Conservation (phyloP, 2,888 invertebrate species). For the Cataglyphis albicans region DNA sequence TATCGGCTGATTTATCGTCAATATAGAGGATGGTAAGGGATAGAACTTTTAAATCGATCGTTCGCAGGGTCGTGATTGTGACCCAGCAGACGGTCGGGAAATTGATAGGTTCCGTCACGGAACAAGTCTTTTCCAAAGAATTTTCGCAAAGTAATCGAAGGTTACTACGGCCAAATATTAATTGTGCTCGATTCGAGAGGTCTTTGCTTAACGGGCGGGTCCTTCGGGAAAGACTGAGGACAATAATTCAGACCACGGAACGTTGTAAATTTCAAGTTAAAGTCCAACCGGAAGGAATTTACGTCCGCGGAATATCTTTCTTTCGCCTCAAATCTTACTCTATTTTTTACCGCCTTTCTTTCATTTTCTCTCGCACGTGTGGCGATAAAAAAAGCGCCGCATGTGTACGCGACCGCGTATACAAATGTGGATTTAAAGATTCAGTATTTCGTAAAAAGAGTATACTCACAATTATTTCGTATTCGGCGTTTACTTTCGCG, state of each 20-base stretch:
- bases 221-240: conserved; percentile 73
- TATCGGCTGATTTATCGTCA: conserved; percentile 39
- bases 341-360: conserved; percentile 31
- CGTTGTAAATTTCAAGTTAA: conserved; percentile 83
- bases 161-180: conserved; percentile 74
- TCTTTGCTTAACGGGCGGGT: conserved; percentile 56
- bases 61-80: conserved; percentile 40
- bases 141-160: conserved; percentile 70
- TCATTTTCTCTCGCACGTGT: conserved; percentile 41
- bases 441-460: conserved; percentile 26
- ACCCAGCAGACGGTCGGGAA: neutral
- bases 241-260: conserved; percentile 79
- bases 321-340: conserved; percentile 21
- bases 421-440: conserved; percentile 51
- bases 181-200: conserved; percentile 73
- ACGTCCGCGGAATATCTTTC: conserved; percentile 75
- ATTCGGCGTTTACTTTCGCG: neutral
- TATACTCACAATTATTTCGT: conserved; percentile 39
- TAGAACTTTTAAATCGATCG: conserved; percentile 43
- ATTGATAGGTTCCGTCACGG: conserved; percentile 65
- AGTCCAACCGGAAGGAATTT: conserved; percentile 83
- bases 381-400: conserved; percentile 23
- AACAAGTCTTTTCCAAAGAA: conserved; percentile 32
- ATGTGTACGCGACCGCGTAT: conserved; percentile 15
- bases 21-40: conserved; percentile 19